phyloP scores from a whole-genome alignment of 53 echinoderm and acorn worm genomes.

The Holothuria scabra region DNA sequence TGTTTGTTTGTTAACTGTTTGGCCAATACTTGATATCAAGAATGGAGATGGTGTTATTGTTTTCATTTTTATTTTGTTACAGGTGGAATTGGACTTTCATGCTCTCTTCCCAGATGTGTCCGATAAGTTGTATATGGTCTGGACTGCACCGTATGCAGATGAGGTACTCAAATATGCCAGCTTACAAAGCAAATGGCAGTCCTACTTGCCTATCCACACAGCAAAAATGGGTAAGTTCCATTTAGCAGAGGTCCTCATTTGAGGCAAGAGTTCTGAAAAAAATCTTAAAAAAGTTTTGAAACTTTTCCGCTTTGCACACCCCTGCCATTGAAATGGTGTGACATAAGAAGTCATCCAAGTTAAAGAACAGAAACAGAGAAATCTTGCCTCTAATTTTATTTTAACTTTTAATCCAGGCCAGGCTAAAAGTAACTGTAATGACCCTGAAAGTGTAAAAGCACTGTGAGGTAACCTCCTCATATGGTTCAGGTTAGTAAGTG shows the following conservation, averaged over 20 bases:
- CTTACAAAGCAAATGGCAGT: slow-evolving; percentile 22
- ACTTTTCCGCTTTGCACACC: neutral
- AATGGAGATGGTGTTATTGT: too few relatives aligned
- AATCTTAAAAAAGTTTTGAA: too few relatives aligned
- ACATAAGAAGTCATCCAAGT: neutral
- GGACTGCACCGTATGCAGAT: slow-evolving; percentile 37
- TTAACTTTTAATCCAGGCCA: too few relatives aligned
- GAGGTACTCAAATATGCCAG: slow-evolving; percentile 39
- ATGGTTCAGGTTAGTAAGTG: too few relatives aligned
- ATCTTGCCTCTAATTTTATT: neutral
- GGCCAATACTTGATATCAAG: too few relatives aligned
- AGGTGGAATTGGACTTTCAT: slow-evolving; percentile 47
- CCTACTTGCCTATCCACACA: slow-evolving; percentile 14
- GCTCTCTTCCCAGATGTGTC: slow-evolving; percentile 20
- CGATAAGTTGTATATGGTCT: slow-evolving; percentile 17
- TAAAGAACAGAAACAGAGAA: neutral
- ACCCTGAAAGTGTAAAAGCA: too few relatives aligned
- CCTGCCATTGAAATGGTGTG: neutral
- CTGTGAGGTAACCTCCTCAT: too few relatives aligned
- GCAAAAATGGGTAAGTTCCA: neutral
- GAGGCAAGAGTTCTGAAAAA: too few relatives aligned
- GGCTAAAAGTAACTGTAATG: too few relatives aligned
- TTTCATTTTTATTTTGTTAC: neutral
- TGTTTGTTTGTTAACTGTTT: too few relatives aligned
- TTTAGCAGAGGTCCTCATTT: too few relatives aligned